phyloP scores from a whole-genome alignment of 2,888 invertebrate species.

The Megalurothrips usitatus region DNA sequence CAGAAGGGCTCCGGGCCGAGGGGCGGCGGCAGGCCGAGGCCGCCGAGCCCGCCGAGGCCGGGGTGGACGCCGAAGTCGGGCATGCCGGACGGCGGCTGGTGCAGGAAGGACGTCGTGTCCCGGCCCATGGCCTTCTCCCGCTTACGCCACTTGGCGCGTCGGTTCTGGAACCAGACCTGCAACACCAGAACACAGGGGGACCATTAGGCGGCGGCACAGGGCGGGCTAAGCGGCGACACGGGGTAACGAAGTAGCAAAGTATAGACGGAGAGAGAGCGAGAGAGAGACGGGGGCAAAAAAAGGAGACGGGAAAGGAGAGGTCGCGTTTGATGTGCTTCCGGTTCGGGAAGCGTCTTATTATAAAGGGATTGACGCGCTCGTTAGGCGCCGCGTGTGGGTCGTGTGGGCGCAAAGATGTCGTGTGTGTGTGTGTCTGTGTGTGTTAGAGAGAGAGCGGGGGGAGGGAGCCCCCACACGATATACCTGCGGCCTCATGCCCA shows the following conservation, averaged over 20 bases:
- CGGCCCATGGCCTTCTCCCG: conserved; percentile 11
- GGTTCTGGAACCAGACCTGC: conserved; percentile 8
- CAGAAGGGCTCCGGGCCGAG: conserved; percentile 12
- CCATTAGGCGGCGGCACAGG: background rate
- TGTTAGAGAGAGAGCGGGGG: too few species aligned
- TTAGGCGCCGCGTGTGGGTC: background rate
- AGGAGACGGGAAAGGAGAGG: background rate
- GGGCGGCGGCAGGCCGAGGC: background rate
- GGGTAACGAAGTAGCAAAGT: too few species aligned
- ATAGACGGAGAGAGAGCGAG: too few species aligned
- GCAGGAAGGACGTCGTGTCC: background rate
- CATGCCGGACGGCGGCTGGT: background rate
- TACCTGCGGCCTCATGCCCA: too few species aligned
- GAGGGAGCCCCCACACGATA: too few species aligned
- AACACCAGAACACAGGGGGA: background rate
- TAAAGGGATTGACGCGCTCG: background rate
- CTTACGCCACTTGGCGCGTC: background rate
- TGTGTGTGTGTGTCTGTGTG: background rate
- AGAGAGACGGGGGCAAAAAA: too few species aligned
- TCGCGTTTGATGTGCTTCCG: background rate
- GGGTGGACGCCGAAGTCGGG: conserved; percentile 20
- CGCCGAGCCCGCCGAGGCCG: background rate
- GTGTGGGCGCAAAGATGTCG: background rate
- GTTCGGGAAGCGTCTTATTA: background rate
- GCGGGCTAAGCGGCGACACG: too few species aligned